Percentiles rank a stretch among this genome's conserved stretches.
phyloP scores from a whole-genome alignment of 2,888 invertebrate genomes.

The Euproctis similis region DNA sequence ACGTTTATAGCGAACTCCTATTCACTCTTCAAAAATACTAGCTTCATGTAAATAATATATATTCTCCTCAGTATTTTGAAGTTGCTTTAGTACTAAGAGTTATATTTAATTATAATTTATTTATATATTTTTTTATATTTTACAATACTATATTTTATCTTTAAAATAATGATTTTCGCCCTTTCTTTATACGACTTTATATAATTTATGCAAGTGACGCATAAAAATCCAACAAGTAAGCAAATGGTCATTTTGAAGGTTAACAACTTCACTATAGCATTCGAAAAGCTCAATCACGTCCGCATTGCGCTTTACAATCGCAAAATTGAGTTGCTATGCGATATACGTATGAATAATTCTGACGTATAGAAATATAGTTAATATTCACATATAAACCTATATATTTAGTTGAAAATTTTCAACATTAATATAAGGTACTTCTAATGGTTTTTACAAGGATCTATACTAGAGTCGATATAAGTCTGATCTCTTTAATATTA shows the following conservation, averaged over 20 bases:
- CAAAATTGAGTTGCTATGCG: constrained; percentile 19
- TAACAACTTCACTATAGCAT: constrained; percentile 51
- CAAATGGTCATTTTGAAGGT: constrained; percentile 50
- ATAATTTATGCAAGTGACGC: no score
- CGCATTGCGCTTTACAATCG: constrained; percentile 43
- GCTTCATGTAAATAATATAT: constrained; percentile 2
- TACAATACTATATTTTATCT: no score
- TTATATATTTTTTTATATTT: constrained; percentile 5
- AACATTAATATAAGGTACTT: constrained; percentile 19
- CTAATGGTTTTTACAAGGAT: constrained; percentile 34
- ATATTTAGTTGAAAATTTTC: no score
- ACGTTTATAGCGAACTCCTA: constrained; percentile 10
- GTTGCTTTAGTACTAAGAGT: constrained; percentile 1
- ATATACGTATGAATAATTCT: no score
- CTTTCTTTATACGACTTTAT: no score
- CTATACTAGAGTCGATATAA: constrained; percentile 24
- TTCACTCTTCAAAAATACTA: constrained; percentile 12
- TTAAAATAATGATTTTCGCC: no score
- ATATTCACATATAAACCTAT: no score
- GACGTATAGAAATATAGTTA: no score
- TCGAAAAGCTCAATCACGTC: constrained; percentile 58
- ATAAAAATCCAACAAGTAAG: constrained; percentile 22
- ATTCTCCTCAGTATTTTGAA: not conserved
- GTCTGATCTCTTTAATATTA: no score
- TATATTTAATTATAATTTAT: constrained; percentile 1